Evolutionary conservation across 2,888 invertebrate genomes (phyloP).

Genomic region (Toxonevra muliebris): DNA sequence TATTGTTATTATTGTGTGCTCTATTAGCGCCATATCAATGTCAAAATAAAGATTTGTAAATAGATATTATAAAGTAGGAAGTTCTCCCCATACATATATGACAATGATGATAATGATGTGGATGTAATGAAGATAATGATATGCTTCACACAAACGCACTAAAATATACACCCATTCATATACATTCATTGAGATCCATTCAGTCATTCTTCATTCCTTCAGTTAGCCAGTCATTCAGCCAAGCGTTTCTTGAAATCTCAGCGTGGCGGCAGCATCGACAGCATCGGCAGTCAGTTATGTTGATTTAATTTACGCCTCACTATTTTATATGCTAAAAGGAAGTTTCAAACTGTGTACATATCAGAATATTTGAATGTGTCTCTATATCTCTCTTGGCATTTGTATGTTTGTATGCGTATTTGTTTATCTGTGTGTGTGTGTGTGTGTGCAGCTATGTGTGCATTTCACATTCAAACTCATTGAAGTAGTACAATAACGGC

Average conservation of each 20-base stretch:
- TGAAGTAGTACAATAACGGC: constrained; percentile 9
- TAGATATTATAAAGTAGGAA: constrained; percentile 14
- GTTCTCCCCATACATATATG: no score
- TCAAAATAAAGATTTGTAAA: constrained; percentile 9
- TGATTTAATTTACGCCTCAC: not conserved
- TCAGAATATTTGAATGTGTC: constrained; percentile 2
- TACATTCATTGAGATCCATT: no score
- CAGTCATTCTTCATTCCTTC: no score
- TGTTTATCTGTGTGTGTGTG: not conserved
- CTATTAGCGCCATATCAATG: constrained; percentile 20
- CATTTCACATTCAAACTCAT: not conserved
- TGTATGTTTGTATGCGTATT: not conserved
- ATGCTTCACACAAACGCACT: no score
- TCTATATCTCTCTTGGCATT: not conserved
- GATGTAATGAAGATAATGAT: no score
- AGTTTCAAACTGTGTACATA: not conserved
- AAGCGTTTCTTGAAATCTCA: no score
- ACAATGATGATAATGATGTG: no score
- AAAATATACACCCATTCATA: no score
- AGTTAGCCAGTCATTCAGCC: no score
- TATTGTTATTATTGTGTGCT: constrained; percentile 7
- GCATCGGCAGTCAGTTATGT: not conserved
- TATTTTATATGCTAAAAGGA: no score
- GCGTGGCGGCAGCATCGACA: no score
- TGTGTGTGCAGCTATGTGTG: not conserved